A percentile compares a stretch with the other conserved stretches of the same genome.
Conservation (phyloP, 2,888 invertebrate species). For the Alentia gelatinosa region DNA sequence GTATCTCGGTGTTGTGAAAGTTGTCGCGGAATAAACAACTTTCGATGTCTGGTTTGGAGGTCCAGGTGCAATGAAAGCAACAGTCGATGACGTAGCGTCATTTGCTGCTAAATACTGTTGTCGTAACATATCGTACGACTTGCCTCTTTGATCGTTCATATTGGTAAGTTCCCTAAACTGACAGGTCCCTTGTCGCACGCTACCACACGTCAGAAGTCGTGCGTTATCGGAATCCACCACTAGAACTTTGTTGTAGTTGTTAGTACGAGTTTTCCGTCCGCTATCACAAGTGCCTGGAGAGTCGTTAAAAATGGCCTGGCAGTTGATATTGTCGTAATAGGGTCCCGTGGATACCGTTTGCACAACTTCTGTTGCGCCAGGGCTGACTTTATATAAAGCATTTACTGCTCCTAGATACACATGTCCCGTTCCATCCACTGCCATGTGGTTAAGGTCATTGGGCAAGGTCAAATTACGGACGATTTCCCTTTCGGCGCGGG, state of each 20-base stretch:
- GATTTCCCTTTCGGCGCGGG: neutral
- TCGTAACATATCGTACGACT: neutral
- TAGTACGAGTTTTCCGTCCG: conserved; percentile 60
- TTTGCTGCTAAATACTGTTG: conserved; percentile 59
- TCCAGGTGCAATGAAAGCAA: conserved; percentile 61
- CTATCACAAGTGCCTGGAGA: neutral
- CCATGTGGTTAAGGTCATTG: conserved; percentile 41
- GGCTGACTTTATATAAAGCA: conserved; percentile 23
- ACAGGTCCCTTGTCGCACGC: conserved; percentile 76
- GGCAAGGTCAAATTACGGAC: neutral
- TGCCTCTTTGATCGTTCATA: conserved; percentile 61
- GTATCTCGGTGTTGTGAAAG: conserved; percentile 22
- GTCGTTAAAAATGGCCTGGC: neutral
- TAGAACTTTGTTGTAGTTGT: conserved; percentile 76
- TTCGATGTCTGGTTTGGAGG: conserved; percentile 16
- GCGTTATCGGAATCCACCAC: conserved; percentile 70
- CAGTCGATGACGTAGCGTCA: conserved; percentile 55
- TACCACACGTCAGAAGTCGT: conserved; percentile 78
- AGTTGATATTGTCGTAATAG: neutral
- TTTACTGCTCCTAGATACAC: conserved; percentile 53
- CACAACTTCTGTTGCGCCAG: neutral
- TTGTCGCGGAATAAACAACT: conserved; percentile 60
- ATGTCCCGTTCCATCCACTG: conserved; percentile 39
- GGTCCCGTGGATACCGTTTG: conserved; percentile 42
- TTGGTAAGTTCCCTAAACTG: conserved; percentile 71